Evolutionary conservation across 1,140 invertebrate species (phyloP).

Genomic region (Hypothenemus hampei): DNA sequence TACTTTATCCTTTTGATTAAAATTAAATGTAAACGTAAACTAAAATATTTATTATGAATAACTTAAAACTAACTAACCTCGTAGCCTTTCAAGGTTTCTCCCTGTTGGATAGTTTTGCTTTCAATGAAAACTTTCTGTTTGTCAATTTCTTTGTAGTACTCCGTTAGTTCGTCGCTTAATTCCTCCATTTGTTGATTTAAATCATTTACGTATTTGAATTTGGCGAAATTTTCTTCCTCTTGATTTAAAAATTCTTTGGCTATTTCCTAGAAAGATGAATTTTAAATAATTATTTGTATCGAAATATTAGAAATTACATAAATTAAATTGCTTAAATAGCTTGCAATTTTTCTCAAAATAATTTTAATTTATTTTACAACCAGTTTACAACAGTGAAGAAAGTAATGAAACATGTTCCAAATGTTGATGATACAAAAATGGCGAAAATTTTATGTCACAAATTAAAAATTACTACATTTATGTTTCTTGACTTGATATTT

Average conservation of each 20-base stretch:
- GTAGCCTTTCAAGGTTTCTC: slow-evolving; percentile 48
- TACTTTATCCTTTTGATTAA: slow-evolving; percentile 32
- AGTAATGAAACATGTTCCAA: too few relatives aligned
- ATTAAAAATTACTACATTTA: too few relatives aligned
- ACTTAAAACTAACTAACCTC: slow-evolving; percentile 17
- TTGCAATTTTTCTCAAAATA: too few relatives aligned
- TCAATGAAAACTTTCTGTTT: slow-evolving; percentile 47
- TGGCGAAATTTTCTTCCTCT: slow-evolving; percentile 86
- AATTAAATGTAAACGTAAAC: too few relatives aligned
- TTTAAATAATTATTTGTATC: too few relatives aligned
- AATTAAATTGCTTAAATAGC: too few relatives aligned
- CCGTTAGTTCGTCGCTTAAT: slow-evolving; percentile 36
- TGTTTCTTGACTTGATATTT: too few relatives aligned
- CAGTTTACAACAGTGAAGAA: too few relatives aligned
- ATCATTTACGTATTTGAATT: slow-evolving; percentile 90
- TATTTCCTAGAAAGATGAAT: slow-evolving; percentile 47
- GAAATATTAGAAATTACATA: too few relatives aligned
- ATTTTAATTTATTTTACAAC: too few relatives aligned
- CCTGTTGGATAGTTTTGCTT: slow-evolving; percentile 48
- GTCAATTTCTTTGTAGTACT: slow-evolving; percentile 37
- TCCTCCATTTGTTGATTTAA: slow-evolving; percentile 79
- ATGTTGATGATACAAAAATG: too few relatives aligned
- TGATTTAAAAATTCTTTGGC: slow-evolving; percentile 74
- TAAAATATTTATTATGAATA: not conserved
- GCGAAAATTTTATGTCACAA: too few relatives aligned